phyloP scores from a whole-genome alignment of 2,113 vertebrate species.

The Calyptommatus sinebrachiatus region DNA sequence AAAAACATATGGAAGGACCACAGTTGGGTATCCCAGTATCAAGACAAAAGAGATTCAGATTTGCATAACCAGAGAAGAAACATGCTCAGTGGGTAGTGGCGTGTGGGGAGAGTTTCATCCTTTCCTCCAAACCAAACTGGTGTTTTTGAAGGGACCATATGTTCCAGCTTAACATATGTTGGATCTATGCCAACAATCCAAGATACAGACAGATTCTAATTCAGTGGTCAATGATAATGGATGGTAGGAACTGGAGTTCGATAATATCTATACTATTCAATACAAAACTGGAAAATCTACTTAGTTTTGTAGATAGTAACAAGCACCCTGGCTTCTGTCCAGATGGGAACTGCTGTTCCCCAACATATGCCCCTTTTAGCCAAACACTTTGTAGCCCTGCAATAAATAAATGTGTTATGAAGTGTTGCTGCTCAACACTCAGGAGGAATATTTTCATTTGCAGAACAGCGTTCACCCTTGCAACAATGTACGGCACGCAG shows the following conservation, averaged over 20 bases:
- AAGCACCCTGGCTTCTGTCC: not conserved
- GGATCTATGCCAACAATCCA: not conserved
- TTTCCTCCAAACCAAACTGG: too few species aligned
- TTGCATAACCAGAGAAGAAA: too few species aligned
- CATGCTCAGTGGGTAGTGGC: too few species aligned
- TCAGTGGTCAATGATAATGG: not conserved
- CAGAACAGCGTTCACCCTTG: conserved; percentile 27
- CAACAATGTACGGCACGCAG: conserved; percentile 61
- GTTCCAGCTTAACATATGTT: not conserved
- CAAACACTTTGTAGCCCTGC: conserved; percentile 43
- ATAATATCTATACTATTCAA: not conserved
- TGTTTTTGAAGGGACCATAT: too few species aligned
- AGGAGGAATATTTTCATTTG: conserved; percentile 29
- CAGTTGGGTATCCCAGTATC: too few species aligned
- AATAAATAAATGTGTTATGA: conserved; percentile 63
- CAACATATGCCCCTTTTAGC: conserved; percentile 44
- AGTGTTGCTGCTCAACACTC: not conserved
- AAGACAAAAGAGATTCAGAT: too few species aligned
- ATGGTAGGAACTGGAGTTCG: not conserved
- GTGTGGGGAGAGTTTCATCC: too few species aligned
- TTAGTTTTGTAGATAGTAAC: not conserved
- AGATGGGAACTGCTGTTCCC: not conserved
- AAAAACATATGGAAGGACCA: too few species aligned
- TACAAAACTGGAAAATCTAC: not conserved
- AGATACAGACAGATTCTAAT: not conserved